Evolutionary conservation across 1,140 invertebrate genomes (phyloP), one percentile per base, ranked within the genome.

Genomic region (Drosophila elegans): DNA sequence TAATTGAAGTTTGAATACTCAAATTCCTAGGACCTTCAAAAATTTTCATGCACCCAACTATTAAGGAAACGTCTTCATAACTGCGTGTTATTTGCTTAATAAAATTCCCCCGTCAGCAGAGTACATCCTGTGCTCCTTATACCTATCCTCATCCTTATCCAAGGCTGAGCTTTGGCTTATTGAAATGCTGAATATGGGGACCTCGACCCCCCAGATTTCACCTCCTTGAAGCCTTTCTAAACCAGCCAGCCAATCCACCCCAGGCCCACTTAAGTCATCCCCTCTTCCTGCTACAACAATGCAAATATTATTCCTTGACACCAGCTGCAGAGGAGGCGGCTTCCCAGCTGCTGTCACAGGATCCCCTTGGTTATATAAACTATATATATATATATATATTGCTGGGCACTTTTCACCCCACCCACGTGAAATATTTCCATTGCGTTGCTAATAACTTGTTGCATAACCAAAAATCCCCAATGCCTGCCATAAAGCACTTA

Each of bases 401-500:
- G 25, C 25, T 29, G 63, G 3, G 34, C 4, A 3, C n/a, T 16
- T 29, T 25, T 21, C 6, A 10, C 38, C 13, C 10, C 41, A 32
- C n/a, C 48, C 49, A 21, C 45, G 44, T 51, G 69, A 69, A 21
- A 21, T 45, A 36, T 39, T 76, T 76, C 54, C 52, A 54, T 76
- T 61, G 27, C 42, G 41, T 54, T 45, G 74, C 74, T 77, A 77
- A 77, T 77, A 77, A 77, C 74, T 77, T 77, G 74, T 77, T 77
- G 74, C 74, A 42, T 49, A 61, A 59, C 55, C 73, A 52, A 51
- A 61, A 69, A 69, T 76, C 63, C 63, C 74, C 11, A 54, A 48
- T 13, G 63, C 38, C 74, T 77, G 74, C 63, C 74, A 77, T 77
- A 69, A 77, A 77, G 63, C 74, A 76, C 74, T 77, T 77, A 77